A percentile compares a stretch with the other conserved stretches of the same genome.
phyloP scores from a whole-genome alignment of 2,888 invertebrate genomes.

The Drosophila mimica region DNA sequence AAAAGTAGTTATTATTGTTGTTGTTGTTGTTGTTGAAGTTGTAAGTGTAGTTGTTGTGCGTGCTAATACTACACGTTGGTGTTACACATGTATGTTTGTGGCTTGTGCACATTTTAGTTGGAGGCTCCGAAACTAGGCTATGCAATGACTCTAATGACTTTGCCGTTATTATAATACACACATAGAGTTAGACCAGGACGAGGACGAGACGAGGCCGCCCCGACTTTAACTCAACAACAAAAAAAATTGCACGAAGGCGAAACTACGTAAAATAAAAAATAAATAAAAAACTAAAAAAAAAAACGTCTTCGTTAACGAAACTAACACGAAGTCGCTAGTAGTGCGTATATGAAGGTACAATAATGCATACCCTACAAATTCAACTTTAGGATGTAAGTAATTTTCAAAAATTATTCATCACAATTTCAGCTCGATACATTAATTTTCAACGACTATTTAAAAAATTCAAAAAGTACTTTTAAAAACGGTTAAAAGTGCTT shows the following conservation, averaged over 20 bases:
- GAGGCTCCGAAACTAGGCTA: slow-evolving; percentile 68
- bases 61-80: slow-evolving; percentile 70
- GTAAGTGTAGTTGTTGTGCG: slow-evolving; percentile 57
- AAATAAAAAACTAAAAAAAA: slow-evolving; percentile 48
- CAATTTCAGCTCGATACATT: too few relatives aligned
- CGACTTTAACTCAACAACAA: slow-evolving; percentile 45
- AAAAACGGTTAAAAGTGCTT: neutral
- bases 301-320: slow-evolving; percentile 74
- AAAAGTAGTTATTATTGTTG: slow-evolving; percentile 24
- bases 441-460: too few relatives aligned
- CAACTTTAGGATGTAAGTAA: neutral
- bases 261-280: slow-evolving; percentile 18
- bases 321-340: slow-evolving; percentile 60
- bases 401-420: too few relatives aligned
- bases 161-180: slow-evolving; percentile 71
- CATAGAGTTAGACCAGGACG: slow-evolving; percentile 34
- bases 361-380: neutral
- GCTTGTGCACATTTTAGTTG: slow-evolving; percentile 39
- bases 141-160: slow-evolving; percentile 75
- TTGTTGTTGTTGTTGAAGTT: slow-evolving; percentile 27
- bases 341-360: slow-evolving; percentile 52
- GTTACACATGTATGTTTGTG: slow-evolving; percentile 42
- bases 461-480: neutral
- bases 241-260: slow-evolving; percentile 65
- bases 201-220: slow-evolving; percentile 63